A percentile compares a stretch with the other conserved stretches of the same genome.
Evolutionary conservation across 1,140 invertebrate genomes (phyloP).

Genomic region (Panonychus citri): DNA sequence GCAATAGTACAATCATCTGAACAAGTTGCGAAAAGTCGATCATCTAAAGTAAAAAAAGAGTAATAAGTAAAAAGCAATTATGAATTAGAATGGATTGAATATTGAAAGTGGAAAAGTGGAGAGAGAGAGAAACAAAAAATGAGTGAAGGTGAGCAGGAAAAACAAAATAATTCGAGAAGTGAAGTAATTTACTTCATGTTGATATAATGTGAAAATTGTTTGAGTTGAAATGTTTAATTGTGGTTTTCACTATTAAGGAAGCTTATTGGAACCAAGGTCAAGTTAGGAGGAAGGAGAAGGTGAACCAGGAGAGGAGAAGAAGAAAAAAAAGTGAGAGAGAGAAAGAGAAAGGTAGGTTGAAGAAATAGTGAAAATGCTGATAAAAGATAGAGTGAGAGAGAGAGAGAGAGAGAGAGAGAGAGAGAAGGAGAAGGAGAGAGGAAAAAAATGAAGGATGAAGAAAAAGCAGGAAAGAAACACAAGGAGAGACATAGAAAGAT

Average conservation of each 20-base stretch:
- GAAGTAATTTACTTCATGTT: too few species aligned
- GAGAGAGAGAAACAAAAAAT: conserved; percentile 47
- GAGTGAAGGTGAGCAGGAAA: conserved; percentile 13
- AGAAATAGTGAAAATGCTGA: conserved; percentile 6
- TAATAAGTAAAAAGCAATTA: neutral
- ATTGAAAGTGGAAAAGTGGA: conserved; percentile 6
- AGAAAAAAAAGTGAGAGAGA: too few species aligned
- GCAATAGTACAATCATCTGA: conserved; percentile 78
- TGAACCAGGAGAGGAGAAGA: too few species aligned
- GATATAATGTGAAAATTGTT: too few species aligned
- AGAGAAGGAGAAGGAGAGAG: too few species aligned
- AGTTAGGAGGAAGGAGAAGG: conserved; percentile 7
- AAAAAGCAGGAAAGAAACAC: conserved; percentile 5
- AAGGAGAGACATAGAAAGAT: neutral
- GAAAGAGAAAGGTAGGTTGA: too few species aligned
- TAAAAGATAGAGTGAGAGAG: neutral
- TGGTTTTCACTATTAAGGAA: too few species aligned
- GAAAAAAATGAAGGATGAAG: too few species aligned
- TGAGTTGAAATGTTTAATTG: too few species aligned
- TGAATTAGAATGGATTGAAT: too few species aligned
- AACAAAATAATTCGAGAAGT: too few species aligned
- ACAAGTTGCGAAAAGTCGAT: conserved; percentile 66
- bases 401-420: neutral
- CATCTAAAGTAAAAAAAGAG: conserved; percentile 32
- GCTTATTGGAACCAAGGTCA: neutral